Evolutionary conservation across 2,797 vertebrate genomes (phyloP).

Genomic region (Tinamus major): DNA sequence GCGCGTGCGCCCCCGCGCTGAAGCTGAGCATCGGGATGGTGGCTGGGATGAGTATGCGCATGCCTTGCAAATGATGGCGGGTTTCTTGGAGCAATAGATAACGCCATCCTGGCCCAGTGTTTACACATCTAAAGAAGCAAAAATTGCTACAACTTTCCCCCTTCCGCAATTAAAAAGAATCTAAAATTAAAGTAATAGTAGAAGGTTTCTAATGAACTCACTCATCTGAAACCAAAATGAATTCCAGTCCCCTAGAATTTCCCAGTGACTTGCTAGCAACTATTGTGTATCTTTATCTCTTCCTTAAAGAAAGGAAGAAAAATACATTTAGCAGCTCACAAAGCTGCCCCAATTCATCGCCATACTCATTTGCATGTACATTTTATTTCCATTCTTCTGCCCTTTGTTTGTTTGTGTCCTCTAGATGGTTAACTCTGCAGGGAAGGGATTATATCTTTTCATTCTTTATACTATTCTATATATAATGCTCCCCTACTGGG

Average conservation of each 20-base stretch:
- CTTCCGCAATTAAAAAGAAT: background rate
- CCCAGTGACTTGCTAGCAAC: background rate
- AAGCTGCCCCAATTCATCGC: background rate
- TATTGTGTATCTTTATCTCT: background rate
- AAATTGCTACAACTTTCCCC: background rate
- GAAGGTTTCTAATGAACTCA: background rate
- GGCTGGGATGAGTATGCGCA: background rate
- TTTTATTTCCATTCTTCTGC: constrained; percentile 35
- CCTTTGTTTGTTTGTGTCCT: constrained; percentile 22
- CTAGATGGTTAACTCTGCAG: constrained; percentile 45
- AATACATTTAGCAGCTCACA: background rate
- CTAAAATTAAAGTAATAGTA: background rate
- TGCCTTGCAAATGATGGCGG: background rate
- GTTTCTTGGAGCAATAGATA: background rate
- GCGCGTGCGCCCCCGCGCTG: background rate
- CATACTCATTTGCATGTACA: constrained; percentile 25
- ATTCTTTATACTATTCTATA: constrained; percentile 7
- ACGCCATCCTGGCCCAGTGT: background rate
- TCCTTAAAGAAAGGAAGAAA: background rate
- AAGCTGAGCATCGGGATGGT: background rate
- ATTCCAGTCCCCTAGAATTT: background rate
- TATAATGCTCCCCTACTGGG: constrained; percentile 2
- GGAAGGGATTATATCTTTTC: constrained; percentile 53
- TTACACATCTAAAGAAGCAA: background rate
- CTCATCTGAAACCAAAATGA: background rate